Conservation (phyloP, 2,888 invertebrate genomes). For the Rhamphomyia laevipes region DNA sequence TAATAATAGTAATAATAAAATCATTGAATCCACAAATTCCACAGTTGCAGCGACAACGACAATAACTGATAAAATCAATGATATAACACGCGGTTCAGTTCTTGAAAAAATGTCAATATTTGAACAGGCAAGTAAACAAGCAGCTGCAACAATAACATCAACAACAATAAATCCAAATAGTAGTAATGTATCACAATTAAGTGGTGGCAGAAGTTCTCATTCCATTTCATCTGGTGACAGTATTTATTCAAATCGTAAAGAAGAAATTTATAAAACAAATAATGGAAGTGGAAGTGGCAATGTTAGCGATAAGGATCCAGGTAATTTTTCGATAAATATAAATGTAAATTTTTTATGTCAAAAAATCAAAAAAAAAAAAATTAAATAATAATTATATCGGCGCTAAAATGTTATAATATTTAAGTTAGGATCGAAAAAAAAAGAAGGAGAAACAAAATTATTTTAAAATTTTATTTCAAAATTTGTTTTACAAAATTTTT, state of each 20-base stretch:
- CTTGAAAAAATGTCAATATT: slow-evolving; percentile 39
- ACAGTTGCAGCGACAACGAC: slow-evolving; percentile 17
- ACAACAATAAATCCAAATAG: slow-evolving; percentile 8
- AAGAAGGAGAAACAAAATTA: no score
- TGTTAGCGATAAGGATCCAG: slow-evolving; percentile 19
- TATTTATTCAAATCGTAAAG: slow-evolving; percentile 18
- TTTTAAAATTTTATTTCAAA: no score
- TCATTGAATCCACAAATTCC: slow-evolving; percentile 11
- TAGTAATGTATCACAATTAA: slow-evolving; percentile 15
- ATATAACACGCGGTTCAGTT: slow-evolving; percentile 35
- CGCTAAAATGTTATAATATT: no score
- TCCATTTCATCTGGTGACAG: slow-evolving; percentile 16
- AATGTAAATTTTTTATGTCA: no score
- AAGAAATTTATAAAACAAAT: slow-evolving; percentile 17
- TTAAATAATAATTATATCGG: no score
- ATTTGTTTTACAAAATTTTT: no score
- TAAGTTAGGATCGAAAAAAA: no score
- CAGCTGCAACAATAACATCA: slow-evolving; percentile 24
- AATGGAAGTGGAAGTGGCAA: slow-evolving; percentile 10
- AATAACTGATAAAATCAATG: slow-evolving; percentile 27
- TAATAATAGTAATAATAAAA: neutral
- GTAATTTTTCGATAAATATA: slow-evolving; percentile 12
- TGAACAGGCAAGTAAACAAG: slow-evolving; percentile 28
- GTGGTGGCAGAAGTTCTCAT: slow-evolving; percentile 14
- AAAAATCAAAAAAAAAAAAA: no score